Evolutionary conservation across 2,113 vertebrate genomes (phyloP).

Genomic region (Oplegnathus fasciatus): DNA sequence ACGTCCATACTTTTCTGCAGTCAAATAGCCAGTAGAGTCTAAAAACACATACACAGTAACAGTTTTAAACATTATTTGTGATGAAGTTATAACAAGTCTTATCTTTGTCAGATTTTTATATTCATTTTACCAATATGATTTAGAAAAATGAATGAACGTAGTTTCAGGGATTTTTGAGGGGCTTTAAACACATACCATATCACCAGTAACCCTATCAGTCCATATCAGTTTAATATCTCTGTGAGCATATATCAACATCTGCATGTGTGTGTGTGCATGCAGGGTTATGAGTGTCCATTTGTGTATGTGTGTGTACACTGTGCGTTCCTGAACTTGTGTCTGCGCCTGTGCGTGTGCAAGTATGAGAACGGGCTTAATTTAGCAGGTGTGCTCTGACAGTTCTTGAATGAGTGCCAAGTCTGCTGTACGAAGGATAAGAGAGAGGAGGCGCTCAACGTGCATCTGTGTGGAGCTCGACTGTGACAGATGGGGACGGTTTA

Average conservation of each 20-base stretch:
- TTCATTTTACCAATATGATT: not conserved
- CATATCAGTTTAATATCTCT: slow-evolving; percentile 25
- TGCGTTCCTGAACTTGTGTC: slow-evolving; percentile 51
- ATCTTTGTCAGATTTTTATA: not conserved
- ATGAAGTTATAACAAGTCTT: too few species aligned
- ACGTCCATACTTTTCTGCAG: not conserved
- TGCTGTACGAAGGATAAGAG: slow-evolving; percentile 78
- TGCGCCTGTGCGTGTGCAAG: slow-evolving; percentile 54
- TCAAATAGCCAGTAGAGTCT: not conserved
- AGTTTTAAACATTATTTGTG: not conserved
- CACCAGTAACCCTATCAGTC: slow-evolving; percentile 11
- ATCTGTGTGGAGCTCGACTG: slow-evolving; percentile 80
- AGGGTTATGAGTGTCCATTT: slow-evolving; percentile 29
- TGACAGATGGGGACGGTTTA: slow-evolving; percentile 89
- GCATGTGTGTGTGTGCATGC: slow-evolving; percentile 20
- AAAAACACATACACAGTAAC: not conserved
- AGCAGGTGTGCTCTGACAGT: slow-evolving; percentile 88
- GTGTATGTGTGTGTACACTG: slow-evolving; percentile 38
- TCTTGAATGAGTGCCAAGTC: slow-evolving; percentile 86
- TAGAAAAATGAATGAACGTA: not conserved
- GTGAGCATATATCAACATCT: slow-evolving; percentile 24
- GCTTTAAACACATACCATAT: not conserved
- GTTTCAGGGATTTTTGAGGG: not conserved
- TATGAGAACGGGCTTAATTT: slow-evolving; percentile 83
- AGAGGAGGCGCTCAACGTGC: slow-evolving; percentile 76